phyloP scores from a whole-genome alignment of 2,113 vertebrate genomes.

The Alaudala cheleensis region DNA sequence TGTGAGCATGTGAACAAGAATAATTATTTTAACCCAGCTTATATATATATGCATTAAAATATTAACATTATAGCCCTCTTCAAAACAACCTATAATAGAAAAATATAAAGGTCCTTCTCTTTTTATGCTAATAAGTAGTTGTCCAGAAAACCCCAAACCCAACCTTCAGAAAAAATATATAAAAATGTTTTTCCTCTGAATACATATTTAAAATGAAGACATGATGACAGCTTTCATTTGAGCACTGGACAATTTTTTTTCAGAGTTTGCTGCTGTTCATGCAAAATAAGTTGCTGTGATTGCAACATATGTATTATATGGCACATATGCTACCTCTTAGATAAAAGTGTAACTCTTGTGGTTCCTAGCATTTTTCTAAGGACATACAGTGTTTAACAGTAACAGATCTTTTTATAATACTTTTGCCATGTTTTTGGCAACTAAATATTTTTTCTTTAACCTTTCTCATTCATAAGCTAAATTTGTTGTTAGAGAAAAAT shows the following conservation, averaged over 20 bases:
- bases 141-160: not conserved
- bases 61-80: slow-evolving; percentile 20
- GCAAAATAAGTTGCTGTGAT: slow-evolving; percentile 61
- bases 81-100: slow-evolving; percentile 11
- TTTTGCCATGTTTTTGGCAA: slow-evolving; percentile 70
- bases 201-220: slow-evolving; percentile 53
- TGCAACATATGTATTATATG: slow-evolving; percentile 48
- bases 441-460: slow-evolving; percentile 69
- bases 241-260: slow-evolving; percentile 52
- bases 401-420: slow-evolving; percentile 69
- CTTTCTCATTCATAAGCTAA: slow-evolving; percentile 72
- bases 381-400: slow-evolving; percentile 66
- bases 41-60: not conserved
- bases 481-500: slow-evolving; percentile 76
- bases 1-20: not conserved
- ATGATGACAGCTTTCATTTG: slow-evolving; percentile 48
- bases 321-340: slow-evolving; percentile 52
- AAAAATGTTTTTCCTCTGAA: slow-evolving; percentile 20
- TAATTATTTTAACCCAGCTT: slow-evolving; percentile 28
- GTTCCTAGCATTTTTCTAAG: slow-evolving; percentile 59
- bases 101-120: slow-evolving; percentile 23
- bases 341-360: slow-evolving; percentile 61
- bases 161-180: slow-evolving; percentile 17
- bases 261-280: slow-evolving; percentile 60
- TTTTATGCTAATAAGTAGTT: slow-evolving; percentile 6